phyloP scores from a whole-genome alignment of 2,113 vertebrate genomes.

The Callospermophilus lateralis region DNA sequence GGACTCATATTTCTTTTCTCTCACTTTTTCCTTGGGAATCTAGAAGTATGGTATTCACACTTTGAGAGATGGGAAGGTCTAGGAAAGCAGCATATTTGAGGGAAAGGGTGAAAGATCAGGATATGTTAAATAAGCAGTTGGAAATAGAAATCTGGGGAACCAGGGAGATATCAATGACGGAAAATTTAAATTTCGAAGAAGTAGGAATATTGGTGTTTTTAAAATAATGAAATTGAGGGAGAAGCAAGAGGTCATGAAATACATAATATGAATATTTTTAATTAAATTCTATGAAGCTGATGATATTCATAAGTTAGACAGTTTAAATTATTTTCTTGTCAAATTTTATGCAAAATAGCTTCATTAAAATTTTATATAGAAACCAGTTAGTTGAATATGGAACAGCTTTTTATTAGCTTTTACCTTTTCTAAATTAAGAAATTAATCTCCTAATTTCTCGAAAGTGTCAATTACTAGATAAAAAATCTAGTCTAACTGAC shows the following conservation, averaged over 20 bases:
- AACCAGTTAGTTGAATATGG: constrained; percentile 48
- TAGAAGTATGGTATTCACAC: background rate
- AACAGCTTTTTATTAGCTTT: constrained; percentile 31
- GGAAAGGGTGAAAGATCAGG: background rate
- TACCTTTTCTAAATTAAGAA: constrained; percentile 60
- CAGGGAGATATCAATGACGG: background rate
- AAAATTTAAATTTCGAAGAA: constrained; percentile 55
- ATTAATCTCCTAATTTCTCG: constrained; percentile 27
- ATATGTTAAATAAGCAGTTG: background rate
- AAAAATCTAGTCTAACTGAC: constrained; percentile 60
- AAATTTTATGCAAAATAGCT: constrained; percentile 65
- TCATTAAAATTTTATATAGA: constrained; percentile 65
- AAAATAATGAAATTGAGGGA: background rate
- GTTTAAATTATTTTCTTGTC: constrained; percentile 63
- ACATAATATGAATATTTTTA: constrained; percentile 23
- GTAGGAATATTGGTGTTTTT: background rate
- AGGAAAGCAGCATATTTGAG: constrained; percentile 5
- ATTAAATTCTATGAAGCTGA: constrained; percentile 58
- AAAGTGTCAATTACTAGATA: constrained; percentile 65
- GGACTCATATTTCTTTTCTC: background rate
- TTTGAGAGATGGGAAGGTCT: constrained; percentile 42
- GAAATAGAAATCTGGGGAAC: background rate
- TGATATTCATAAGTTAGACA: constrained; percentile 44
- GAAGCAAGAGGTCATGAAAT: constrained; percentile 15
- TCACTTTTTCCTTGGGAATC: background rate